These are phyloP conservation scores for Myanophis thanlyinensis DNA, from an alignment of 2,113 vertebrate genomes.

Conservation along the genomic window DNA sequence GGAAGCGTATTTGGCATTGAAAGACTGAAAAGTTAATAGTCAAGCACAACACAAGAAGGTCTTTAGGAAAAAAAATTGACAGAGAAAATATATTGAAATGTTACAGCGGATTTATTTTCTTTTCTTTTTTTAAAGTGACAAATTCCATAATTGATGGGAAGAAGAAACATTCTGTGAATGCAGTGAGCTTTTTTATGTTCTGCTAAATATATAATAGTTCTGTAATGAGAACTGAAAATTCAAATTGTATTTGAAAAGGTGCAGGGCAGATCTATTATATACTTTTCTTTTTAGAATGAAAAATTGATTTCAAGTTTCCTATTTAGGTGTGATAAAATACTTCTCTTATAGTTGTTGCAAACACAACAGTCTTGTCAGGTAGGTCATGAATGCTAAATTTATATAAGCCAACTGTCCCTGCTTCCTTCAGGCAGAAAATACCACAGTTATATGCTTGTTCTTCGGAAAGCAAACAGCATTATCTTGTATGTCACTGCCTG, in stretches of 20 bases:
- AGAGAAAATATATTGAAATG: constrained; percentile 33
- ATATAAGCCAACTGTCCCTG: background rate
- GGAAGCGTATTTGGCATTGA: constrained; percentile 30
- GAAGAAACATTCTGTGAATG: background rate
- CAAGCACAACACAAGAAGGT: constrained; percentile 29
- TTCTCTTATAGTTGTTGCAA: background rate
- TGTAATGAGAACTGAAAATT: background rate
- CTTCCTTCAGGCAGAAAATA: background rate
- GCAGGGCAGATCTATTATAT: background rate
- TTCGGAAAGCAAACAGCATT: background rate
- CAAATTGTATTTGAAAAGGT: background rate
- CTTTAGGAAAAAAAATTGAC: constrained; percentile 45
- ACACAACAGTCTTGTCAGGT: background rate
- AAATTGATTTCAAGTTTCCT: background rate
- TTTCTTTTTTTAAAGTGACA: background rate
- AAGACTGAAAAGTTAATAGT: constrained; percentile 46
- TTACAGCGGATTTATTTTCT: background rate
- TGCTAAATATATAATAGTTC: background rate
- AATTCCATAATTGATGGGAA: constrained; percentile 16
- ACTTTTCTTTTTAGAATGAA: background rate
- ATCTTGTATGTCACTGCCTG: background rate
- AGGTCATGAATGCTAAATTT: background rate
- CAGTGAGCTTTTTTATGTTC: constrained; percentile 2
- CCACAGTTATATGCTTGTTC: background rate
- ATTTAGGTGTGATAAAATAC: background rate